Evolutionary conservation across 2,888 invertebrate species (phyloP).

Genomic region (Spicauda simplicius): DNA sequence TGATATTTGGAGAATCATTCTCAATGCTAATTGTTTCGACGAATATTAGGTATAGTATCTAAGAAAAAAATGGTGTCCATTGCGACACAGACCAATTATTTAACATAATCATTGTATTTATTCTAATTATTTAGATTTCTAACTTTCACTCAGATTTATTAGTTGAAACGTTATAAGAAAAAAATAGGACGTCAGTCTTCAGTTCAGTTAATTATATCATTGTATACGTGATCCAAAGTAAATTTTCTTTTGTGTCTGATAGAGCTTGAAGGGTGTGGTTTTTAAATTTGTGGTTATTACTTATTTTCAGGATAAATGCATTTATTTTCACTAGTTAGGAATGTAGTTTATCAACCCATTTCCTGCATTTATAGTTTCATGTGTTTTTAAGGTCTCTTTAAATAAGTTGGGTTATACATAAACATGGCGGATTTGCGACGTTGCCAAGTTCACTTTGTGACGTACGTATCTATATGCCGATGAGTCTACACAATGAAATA

Average conservation of each 20-base stretch:
- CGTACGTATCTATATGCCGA: conserved; percentile 12
- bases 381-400: conserved; percentile 43
- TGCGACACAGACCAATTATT: conserved; percentile 45
- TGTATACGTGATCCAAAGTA: conserved; percentile 39
- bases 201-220: conserved; percentile 13
- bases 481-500: conserved; percentile 2
- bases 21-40: conserved; percentile 79
- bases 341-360: background rate
- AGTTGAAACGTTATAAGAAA: conserved; percentile 6
- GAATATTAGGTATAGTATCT: conserved; percentile 82
- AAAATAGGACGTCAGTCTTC: conserved; percentile 40
- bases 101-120: conserved; percentile 19
- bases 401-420: conserved; percentile 62
- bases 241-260: conserved; percentile 2
- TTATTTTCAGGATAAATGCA: background rate
- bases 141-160: conserved; percentile 33
- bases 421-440: conserved; percentile 62
- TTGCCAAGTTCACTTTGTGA: conserved; percentile 45
- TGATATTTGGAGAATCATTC: conserved; percentile 72
- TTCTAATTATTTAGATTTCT: conserved; percentile 27
- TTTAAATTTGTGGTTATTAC: conserved; percentile 19
- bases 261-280: conserved; percentile 30
- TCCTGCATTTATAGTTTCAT: background rate
- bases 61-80: conserved; percentile 53
- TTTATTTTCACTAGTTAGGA: conserved; percentile 2